Evolutionary conservation across 2,888 invertebrate genomes (phyloP).

Genomic region (Sarcophaga variegata): DNA sequence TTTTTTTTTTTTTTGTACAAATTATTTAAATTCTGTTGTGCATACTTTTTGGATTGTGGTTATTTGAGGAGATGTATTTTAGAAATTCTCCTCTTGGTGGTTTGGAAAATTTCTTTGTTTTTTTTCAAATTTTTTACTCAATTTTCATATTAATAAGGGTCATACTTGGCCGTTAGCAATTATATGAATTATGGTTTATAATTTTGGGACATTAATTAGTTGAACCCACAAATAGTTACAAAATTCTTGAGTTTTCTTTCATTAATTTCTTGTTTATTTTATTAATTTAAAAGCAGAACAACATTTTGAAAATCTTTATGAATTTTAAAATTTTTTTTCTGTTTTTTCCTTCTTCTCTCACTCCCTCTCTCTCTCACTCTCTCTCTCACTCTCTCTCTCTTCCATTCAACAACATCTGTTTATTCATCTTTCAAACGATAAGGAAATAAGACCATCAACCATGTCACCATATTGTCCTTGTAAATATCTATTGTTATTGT

Average conservation of each 20-base stretch:
- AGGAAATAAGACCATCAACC: background rate
- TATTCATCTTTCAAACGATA: background rate
- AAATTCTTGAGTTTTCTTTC: constrained; percentile 16
- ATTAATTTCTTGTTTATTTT: constrained; percentile 14
- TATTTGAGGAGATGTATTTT: background rate
- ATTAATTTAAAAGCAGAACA: constrained; percentile 14
- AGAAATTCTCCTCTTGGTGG: background rate
- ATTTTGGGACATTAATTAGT: constrained; percentile 51
- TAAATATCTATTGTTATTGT: background rate
- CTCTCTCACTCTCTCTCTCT: no score
- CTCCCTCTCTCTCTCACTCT: no score
- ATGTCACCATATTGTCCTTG: background rate
- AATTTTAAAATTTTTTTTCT: background rate
- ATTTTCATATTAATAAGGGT: background rate
- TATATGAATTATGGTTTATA: constrained; percentile 34
- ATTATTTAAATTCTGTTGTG: constrained; percentile 10
- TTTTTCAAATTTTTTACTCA: background rate
- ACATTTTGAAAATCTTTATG: constrained; percentile 18
- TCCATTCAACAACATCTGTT: constrained; percentile 34
- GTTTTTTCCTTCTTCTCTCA: no score
- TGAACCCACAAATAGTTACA: constrained; percentile 3
- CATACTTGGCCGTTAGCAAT: constrained; percentile 17
- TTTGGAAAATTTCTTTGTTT: background rate
- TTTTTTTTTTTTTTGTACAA: background rate
- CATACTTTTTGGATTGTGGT: background rate